These are phyloP conservation scores for Ibidorhyncha struthersii DNA, from an alignment of 2,113 vertebrate species.

Conservation along the genomic window DNA sequence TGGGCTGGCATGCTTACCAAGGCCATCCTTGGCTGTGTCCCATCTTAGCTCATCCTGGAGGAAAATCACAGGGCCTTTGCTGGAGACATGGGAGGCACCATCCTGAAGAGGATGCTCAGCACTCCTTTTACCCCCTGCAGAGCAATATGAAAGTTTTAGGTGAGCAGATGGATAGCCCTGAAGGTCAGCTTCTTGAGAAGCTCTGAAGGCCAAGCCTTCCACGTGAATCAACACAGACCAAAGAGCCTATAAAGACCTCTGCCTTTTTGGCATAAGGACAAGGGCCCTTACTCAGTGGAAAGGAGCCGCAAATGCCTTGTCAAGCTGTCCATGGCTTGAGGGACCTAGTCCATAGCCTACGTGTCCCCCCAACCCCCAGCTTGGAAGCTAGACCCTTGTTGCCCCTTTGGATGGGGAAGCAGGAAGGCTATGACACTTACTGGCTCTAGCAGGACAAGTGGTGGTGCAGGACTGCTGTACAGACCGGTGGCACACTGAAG, in stretches of 20 bases:
- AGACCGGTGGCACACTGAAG: slow-evolving; percentile 12
- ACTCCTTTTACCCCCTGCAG: slow-evolving; percentile 34
- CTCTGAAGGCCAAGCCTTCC: neutral
- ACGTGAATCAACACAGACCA: rapidly evolving
- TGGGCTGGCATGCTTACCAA: neutral
- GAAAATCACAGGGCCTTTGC: slow-evolving; percentile 63
- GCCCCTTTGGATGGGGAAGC: neutral
- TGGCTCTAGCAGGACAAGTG: neutral
- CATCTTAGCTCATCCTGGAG: neutral
- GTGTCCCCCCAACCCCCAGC: neutral
- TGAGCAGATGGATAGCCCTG: neutral
- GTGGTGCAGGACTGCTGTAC: neutral
- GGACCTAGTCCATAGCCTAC: neutral
- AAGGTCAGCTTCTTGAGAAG: neutral
- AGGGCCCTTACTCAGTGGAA: neutral
- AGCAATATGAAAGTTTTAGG: neutral
- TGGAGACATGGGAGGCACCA: neutral
- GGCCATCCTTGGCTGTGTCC: neutral
- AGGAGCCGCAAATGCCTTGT: neutral
- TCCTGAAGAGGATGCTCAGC: neutral
- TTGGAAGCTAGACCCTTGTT: no score
- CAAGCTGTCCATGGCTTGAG: neutral
- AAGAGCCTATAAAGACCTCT: neutral
- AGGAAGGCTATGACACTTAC: neutral
- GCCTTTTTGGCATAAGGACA: neutral